These are phyloP conservation scores for Orthosia incerta DNA, from an alignment of 2,888 invertebrate species.

Conservation along the genomic window DNA sequence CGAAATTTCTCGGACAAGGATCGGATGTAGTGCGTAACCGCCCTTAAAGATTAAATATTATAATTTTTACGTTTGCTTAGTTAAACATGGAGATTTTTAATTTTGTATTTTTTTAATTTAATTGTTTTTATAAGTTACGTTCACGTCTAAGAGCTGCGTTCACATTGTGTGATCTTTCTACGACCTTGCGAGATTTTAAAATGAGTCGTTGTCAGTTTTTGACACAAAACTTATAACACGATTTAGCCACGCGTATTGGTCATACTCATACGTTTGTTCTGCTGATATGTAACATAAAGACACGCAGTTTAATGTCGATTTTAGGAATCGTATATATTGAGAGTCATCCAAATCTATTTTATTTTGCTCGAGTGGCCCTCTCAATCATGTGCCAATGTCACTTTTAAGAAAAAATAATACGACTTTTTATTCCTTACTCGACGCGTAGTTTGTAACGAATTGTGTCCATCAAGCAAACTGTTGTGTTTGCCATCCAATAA, in stretches of 20 bases:
- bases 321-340: neutral
- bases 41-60: slow-evolving; percentile 1
- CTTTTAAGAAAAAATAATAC: slow-evolving; percentile 29
- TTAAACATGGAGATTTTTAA: neutral
- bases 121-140: neutral
- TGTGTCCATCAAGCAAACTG: neutral
- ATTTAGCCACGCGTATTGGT: neutral
- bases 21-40: too few species aligned
- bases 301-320: neutral
- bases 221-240: neutral
- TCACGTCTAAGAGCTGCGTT: neutral
- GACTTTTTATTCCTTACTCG: neutral
- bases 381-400: slow-evolving; percentile 57
- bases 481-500: neutral
- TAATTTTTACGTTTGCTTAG: neutral
- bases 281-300: neutral
- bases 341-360: neutral
- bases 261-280: neutral
- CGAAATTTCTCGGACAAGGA: too few species aligned
- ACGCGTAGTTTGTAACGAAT: neutral
- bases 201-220: too few species aligned
- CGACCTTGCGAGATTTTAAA: accelerated
- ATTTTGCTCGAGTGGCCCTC: slow-evolving; percentile 4
- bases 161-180: neutral
- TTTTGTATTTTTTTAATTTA: neutral